phyloP scores from a whole-genome alignment of 2,113 vertebrate species.

The Halichoeres trimaculatus region DNA sequence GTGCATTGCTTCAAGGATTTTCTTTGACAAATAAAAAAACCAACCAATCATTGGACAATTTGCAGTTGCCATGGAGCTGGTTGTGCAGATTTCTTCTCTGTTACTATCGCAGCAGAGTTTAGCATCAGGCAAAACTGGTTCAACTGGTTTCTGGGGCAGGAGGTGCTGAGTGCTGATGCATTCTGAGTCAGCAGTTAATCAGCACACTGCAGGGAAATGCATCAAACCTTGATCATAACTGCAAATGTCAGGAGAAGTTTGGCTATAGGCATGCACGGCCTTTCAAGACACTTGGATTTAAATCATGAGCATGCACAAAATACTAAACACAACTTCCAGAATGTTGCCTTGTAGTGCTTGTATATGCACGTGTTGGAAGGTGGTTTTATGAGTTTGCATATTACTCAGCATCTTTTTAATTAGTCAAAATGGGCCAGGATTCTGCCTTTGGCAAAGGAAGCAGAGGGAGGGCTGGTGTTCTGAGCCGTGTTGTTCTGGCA shows the following conservation, averaged over 20 bases:
- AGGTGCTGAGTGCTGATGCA: background rate
- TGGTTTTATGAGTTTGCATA: slow-evolving; percentile 15
- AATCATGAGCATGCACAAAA: background rate
- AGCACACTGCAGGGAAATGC: slow-evolving; percentile 42
- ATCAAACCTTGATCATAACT: slow-evolving; percentile 62
- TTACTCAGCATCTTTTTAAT: slow-evolving; percentile 65
- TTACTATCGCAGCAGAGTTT: background rate
- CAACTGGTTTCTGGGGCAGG: slow-evolving; percentile 1
- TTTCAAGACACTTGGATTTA: background rate
- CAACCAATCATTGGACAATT: background rate
- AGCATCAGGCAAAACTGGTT: slow-evolving; percentile 3
- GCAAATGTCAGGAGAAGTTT: slow-evolving; percentile 57
- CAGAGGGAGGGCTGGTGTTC: slow-evolving; percentile 9
- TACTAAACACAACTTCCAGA: background rate
- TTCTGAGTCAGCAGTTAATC: slow-evolving; percentile 50
- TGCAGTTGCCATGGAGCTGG: background rate
- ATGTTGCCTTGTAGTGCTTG: background rate
- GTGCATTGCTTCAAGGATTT: background rate
- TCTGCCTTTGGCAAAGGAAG: slow-evolving; percentile 35
- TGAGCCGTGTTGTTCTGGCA: background rate
- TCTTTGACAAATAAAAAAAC: background rate
- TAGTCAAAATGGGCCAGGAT: slow-evolving; percentile 60
- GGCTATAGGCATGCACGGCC: slow-evolving; percentile 21
- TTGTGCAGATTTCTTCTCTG: background rate
- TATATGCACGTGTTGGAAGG: background rate